Evolutionary conservation across 1,140 invertebrate genomes (phyloP).

Genomic region (Drosophila suzukii): DNA sequence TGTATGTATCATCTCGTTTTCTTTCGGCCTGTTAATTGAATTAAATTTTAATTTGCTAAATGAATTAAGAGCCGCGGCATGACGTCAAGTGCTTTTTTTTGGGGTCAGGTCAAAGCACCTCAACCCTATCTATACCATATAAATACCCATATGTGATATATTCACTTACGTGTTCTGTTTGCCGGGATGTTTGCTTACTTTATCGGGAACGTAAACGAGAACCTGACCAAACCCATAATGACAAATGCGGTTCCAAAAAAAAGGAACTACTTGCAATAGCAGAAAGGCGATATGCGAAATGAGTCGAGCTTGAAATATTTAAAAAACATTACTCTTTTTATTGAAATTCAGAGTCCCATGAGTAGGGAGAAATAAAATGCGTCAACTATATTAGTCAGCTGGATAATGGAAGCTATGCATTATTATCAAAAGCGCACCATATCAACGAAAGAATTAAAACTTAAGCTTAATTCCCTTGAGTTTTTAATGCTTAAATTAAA

Average conservation of each 20-base stretch:
- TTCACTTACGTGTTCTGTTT: conserved; percentile 25
- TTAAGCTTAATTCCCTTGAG: no score
- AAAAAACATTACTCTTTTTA: no score
- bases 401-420: no score
- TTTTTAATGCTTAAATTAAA: no score
- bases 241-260: conserved; percentile 15
- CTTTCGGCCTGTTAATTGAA: conserved; percentile 61
- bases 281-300: not conserved
- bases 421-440: no score
- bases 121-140: conserved; percentile 1
- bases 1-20: conserved; percentile 15
- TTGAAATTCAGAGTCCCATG: not conserved
- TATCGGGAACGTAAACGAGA: conserved; percentile 36
- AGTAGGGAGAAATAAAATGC: not conserved
- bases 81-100: conserved; percentile 29
- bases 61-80: conserved; percentile 49
- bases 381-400: conserved; percentile 1
- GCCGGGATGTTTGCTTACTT: conserved; percentile 59
- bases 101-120: conserved; percentile 32
- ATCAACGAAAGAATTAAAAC: no score
- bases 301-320: not conserved
- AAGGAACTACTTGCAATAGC: not conserved
- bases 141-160: no score
- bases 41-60: conserved; percentile 75
- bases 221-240: conserved; percentile 49